phyloP scores from a whole-genome alignment of 2,113 vertebrate species.

The Periophthalmodon schlosseri region DNA sequence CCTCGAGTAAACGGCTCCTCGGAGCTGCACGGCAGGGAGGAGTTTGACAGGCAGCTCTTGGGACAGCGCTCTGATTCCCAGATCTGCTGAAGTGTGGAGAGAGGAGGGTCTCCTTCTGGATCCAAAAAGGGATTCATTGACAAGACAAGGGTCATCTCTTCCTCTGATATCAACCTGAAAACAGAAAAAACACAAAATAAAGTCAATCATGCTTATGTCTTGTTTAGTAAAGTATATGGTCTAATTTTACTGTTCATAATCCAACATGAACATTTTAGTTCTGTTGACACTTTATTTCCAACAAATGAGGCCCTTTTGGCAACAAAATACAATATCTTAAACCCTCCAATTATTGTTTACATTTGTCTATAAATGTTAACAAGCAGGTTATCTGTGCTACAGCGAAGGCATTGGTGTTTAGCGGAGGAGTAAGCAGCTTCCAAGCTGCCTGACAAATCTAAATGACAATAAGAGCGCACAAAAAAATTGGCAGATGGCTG shows the following conservation, averaged over 20 bases:
- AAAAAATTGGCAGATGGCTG: slow-evolving; percentile 55
- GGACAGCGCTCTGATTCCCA: slow-evolving; percentile 81
- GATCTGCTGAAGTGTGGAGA: slow-evolving; percentile 80
- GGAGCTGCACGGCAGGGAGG: slow-evolving; percentile 55
- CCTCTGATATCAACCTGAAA: slow-evolving; percentile 71
- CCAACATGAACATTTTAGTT: background rate
- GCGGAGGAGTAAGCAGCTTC: slow-evolving; percentile 47
- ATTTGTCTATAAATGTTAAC: slow-evolving; percentile 43
- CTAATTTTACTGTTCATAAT: background rate
- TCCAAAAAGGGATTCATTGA: slow-evolving; percentile 91
- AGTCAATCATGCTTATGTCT: background rate
- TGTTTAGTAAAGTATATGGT: background rate
- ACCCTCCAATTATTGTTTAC: slow-evolving; percentile 18
- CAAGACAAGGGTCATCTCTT: slow-evolving; percentile 94
- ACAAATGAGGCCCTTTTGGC: background rate
- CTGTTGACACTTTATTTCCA: background rate
- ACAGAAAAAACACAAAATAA: background rate
- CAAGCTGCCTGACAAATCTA: slow-evolving; percentile 42
- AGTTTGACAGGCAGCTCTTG: slow-evolving; percentile 72
- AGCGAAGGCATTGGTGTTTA: slow-evolving; percentile 28
- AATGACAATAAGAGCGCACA: slow-evolving; percentile 32
- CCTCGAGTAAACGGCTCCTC: slow-evolving; percentile 74
- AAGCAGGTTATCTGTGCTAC: slow-evolving; percentile 49
- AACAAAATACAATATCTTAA: slow-evolving; percentile 1
- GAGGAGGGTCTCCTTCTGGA: slow-evolving; percentile 83